Conservation (phyloP, 2,113 vertebrate genomes). For the Mirza zaza region DNA sequence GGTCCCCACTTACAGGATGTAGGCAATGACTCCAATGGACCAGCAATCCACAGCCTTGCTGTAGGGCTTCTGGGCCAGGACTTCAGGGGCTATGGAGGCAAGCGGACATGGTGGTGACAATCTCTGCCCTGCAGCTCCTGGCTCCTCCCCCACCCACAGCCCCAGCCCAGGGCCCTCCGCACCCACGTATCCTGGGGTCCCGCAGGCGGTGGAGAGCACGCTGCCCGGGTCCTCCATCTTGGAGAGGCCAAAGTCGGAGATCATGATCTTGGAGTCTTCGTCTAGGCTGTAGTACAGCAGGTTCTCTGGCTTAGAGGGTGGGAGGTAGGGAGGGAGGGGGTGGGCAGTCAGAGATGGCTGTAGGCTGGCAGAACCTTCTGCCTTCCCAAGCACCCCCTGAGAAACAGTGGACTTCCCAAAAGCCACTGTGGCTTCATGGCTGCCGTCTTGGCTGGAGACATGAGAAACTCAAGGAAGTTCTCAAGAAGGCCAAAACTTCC, state of each 20-base stretch:
- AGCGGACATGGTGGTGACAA: background rate
- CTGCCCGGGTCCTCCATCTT: constrained; percentile 95
- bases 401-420: background rate
- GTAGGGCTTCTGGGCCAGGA: constrained; percentile 97
- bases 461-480: background rate
- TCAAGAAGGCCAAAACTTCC: background rate
- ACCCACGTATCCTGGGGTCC: constrained; percentile 98
- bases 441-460: background rate
- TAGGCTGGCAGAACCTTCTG: background rate
- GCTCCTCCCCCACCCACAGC: background rate
- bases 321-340: background rate
- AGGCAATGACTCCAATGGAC: constrained; percentile 98
- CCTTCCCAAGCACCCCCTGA: background rate
- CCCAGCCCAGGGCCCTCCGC: constrained; percentile 64
- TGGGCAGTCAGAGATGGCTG: background rate
- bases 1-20: constrained; percentile 92
- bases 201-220: constrained; percentile 97
- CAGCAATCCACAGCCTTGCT: constrained; percentile 99
- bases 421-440: background rate
- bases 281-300: constrained; percentile 97
- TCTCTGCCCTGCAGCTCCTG: background rate
- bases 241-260: constrained; percentile 97
- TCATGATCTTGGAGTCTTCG: constrained; percentile 99
- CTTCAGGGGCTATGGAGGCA: constrained; percentile 91
- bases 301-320: constrained; percentile 91